Evolutionary conservation across 2,888 invertebrate genomes (phyloP).

Genomic region (Arge pagana): DNA sequence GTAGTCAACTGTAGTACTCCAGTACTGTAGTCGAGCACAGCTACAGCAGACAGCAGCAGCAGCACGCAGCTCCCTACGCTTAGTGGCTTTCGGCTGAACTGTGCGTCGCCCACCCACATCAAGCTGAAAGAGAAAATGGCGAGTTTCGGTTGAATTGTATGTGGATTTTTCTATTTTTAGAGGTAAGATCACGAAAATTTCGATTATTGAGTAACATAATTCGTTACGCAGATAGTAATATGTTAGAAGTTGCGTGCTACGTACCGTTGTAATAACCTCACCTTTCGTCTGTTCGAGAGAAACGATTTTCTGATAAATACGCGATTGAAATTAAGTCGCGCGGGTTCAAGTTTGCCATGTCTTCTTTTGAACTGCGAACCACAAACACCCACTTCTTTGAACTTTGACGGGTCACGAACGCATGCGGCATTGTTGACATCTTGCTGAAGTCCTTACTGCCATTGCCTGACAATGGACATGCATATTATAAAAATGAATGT

Average conservation of each 20-base stretch:
- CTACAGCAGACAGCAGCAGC: constrained; percentile 4
- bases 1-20: too few relatives aligned
- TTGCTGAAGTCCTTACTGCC: neutral
- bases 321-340: constrained; percentile 4
- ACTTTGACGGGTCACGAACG: neutral
- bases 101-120: constrained; percentile 16
- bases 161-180: constrained; percentile 17
- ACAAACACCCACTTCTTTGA: constrained; percentile 17
- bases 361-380: constrained; percentile 14
- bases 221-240: too few relatives aligned
- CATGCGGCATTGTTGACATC: constrained; percentile 9
- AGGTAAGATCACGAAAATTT: constrained; percentile 5
- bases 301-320: neutral
- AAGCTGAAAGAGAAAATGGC: constrained; percentile 15
- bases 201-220: neutral
- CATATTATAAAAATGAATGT: too few relatives aligned
- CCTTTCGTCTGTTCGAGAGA: neutral
- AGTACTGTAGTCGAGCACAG: too few relatives aligned
- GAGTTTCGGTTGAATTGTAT: constrained; percentile 7
- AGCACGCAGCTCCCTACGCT: constrained; percentile 8
- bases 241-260: too few relatives aligned
- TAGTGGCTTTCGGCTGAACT: constrained; percentile 17
- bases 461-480: neutral
- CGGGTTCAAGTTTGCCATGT: constrained; percentile 13
- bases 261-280: neutral